Evolutionary conservation across 2,888 invertebrate genomes (phyloP), one percentile per base, ranked within the genome.

Genomic region (Aphrophora alni): DNA sequence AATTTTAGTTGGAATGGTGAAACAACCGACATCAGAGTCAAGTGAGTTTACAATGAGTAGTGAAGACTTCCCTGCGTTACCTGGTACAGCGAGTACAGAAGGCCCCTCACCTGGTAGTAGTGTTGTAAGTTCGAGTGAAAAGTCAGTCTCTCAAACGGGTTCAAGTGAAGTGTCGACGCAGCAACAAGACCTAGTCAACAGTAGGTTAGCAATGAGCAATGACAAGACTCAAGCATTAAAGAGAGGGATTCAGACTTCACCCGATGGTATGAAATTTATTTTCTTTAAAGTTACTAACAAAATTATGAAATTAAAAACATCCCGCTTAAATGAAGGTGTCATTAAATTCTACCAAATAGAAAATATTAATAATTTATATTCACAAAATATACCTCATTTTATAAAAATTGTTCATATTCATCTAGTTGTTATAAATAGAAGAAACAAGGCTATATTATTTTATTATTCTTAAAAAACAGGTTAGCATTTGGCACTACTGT

Each of bases 11-110:
- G 97, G 97, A 88, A 97, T 97, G 96, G 97, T 97, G 86, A 97
- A 97, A 90, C 96, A 97, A 90, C 97, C 97, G 84, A 95, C 96
- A 87, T 93, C 95, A 76, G 97, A 97, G 89, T 93, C 97, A 87
- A 96, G 95, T 85, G 97, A 97, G 90, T 97, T 97, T 90, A 96
- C 97, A 87, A 99, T 99, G 95, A 98, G 98, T 87, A 97, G 95
- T 86, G 99, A 99, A 91, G 99, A 99, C 90, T 99, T 99, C 90
- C 99, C 99, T 86, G 99, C 99, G 88, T 91, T 99, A 88, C 99
- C 99, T 85, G 99, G 99, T 86, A 96, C 96, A 85, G 78, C 78
- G n/a, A 92, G 91, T 86, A 91, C 92, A 85, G 93, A 93, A 85
- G 93, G 92, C 80, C 90, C 92, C 24, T 92, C 93, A 85, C 93